phyloP scores from a whole-genome alignment of 1,140 invertebrate species.

The Tribolium castaneum region DNA sequence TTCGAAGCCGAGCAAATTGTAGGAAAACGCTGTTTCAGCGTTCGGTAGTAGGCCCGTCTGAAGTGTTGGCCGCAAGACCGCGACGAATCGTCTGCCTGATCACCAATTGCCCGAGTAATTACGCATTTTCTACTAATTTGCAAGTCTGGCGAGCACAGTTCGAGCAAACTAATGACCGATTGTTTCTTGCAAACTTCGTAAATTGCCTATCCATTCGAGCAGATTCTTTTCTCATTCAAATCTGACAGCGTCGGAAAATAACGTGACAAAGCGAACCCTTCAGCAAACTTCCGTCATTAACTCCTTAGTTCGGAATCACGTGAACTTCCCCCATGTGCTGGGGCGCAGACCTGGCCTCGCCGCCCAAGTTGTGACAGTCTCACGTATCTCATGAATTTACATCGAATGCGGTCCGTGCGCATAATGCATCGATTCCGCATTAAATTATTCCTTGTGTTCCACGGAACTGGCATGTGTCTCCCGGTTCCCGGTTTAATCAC shows the following conservation, averaged over 20 bases:
- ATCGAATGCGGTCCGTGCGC: constrained; percentile 51
- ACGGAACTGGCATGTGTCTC: constrained; percentile 39
- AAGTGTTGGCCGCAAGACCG: constrained; percentile 13
- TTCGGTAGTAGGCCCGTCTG: neutral
- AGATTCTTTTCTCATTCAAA: constrained; percentile 27
- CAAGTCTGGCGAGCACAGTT: constrained; percentile 27
- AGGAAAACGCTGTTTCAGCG: constrained; percentile 16
- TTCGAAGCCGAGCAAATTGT: constrained; percentile 14
- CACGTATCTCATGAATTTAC: constrained; percentile 57
- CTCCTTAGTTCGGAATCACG: constrained; percentile 30
- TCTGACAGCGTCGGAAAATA: constrained; percentile 22
- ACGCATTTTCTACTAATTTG: constrained; percentile 34
- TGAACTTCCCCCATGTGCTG: constrained; percentile 18
- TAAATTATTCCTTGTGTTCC: constrained; percentile 54
- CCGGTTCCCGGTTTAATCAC: constrained; percentile 42
- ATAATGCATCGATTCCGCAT: constrained; percentile 53
- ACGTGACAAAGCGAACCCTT: constrained; percentile 17
- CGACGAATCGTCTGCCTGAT: constrained; percentile 29
- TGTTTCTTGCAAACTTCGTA: constrained; percentile 27
- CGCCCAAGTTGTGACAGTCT: constrained; percentile 52
- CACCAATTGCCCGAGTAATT: constrained; percentile 29
- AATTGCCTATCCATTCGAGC: constrained; percentile 2
- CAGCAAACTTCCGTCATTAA: constrained; percentile 39
- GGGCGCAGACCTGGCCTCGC: neutral
- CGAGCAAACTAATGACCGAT: constrained; percentile 29